phyloP scores from a whole-genome alignment of 1,140 invertebrate genomes.

The Wasmannia auropunctata region DNA sequence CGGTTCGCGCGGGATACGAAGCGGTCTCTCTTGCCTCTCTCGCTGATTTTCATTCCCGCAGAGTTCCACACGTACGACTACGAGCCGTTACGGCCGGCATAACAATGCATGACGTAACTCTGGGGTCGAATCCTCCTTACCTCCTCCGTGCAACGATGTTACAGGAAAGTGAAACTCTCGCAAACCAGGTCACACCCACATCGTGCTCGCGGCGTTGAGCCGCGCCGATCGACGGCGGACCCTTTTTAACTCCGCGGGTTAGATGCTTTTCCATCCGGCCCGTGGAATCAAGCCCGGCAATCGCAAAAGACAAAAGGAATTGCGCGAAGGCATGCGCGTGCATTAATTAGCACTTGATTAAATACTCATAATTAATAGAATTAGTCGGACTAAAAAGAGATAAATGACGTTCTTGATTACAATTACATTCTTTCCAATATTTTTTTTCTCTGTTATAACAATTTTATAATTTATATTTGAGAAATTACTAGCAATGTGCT shows the following conservation, averaged over 20 bases:
- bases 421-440: not conserved
- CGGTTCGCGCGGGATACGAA: slow-evolving; percentile 6
- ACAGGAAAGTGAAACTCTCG: slow-evolving; percentile 86
- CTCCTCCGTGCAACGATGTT: slow-evolving; percentile 81
- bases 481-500: not conserved
- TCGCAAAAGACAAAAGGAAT: slow-evolving; percentile 1
- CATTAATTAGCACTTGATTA: not conserved
- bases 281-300: not conserved
- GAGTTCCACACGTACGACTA: slow-evolving; percentile 82
- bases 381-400: not conserved
- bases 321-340: not conserved
- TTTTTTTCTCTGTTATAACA: not conserved
- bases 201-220: slow-evolving; percentile 80
- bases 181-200: slow-evolving; percentile 86
- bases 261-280: slow-evolving; percentile 53
- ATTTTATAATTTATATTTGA: not conserved
- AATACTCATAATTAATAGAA: not conserved
- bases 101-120: slow-evolving; percentile 85
- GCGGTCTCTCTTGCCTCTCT: slow-evolving; percentile 28
- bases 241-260: slow-evolving; percentile 62
- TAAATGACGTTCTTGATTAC: not conserved
- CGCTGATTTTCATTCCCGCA: slow-evolving; percentile 82
- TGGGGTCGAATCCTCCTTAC: slow-evolving; percentile 84
- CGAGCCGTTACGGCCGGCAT: slow-evolving; percentile 83
- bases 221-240: slow-evolving; percentile 77